Conservation (phyloP, 2,888 invertebrate genomes). For the Microctonus brassicae region DNA sequence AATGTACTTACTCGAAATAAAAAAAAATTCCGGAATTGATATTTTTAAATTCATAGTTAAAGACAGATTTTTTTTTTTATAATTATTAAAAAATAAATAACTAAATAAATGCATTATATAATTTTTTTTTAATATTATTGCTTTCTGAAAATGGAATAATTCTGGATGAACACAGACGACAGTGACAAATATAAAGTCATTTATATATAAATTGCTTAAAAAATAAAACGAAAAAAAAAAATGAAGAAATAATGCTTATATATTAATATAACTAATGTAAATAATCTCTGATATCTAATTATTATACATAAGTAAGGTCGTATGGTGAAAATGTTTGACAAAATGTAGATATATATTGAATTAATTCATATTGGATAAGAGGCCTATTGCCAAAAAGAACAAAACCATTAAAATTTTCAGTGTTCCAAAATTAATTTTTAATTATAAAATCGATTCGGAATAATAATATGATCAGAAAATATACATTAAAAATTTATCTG, state of each 20-base stretch:
- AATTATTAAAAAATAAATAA: no score
- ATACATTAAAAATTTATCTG: background rate
- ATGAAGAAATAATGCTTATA: background rate
- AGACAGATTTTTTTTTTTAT: no score
- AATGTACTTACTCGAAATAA: background rate
- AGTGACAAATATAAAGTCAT: background rate
- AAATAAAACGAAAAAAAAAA: background rate
- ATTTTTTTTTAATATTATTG: background rate
- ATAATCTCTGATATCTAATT: background rate
- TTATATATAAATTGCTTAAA: background rate
- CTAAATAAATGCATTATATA: no score
- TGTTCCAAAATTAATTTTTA: background rate
- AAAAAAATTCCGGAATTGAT: background rate
- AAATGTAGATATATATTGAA: background rate
- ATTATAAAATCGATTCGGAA: background rate
- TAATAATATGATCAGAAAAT: no score
- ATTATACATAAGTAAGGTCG: background rate
- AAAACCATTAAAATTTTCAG: background rate
- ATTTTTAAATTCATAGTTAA: background rate
- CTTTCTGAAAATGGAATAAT: background rate
- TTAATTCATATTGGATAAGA: background rate
- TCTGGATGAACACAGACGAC: background rate
- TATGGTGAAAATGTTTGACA: background rate
- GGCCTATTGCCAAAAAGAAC: constrained; percentile 20
- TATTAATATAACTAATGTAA: background rate